These are phyloP conservation scores for human (Homo sapiens) DNA, from an alignment of 2,113 vertebrate species.

Conservation along the genomic window GRCh38 chr9:32832501-32833000, in stretches of 20 bases:
- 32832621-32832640: conserved; percentile 53
- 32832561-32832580: conserved; percentile 62
- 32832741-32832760: background rate
- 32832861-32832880: background rate
- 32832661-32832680: background rate
- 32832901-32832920: background rate
- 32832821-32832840: conserved; percentile 7
- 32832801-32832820: conserved; percentile 10
- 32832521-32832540: conserved; percentile 50
- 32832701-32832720: background rate
- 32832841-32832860: background rate
- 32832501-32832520: background rate
- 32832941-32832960: conserved; percentile 36
- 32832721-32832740: background rate
- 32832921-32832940: conserved; percentile 59
- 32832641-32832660: conserved; percentile 36
- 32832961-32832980: conserved; percentile 4
- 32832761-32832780: background rate
- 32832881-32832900: conserved; percentile 15
- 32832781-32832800: background rate
- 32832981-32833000: background rate
- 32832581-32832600: conserved; percentile 64
- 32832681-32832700: background rate
- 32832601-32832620: conserved; percentile 55
- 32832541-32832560: conserved; percentile 64